These are phyloP conservation scores for Rhizomys pruinosus DNA, from an alignment of 2,113 vertebrate species.

Conservation along the genomic window DNA sequence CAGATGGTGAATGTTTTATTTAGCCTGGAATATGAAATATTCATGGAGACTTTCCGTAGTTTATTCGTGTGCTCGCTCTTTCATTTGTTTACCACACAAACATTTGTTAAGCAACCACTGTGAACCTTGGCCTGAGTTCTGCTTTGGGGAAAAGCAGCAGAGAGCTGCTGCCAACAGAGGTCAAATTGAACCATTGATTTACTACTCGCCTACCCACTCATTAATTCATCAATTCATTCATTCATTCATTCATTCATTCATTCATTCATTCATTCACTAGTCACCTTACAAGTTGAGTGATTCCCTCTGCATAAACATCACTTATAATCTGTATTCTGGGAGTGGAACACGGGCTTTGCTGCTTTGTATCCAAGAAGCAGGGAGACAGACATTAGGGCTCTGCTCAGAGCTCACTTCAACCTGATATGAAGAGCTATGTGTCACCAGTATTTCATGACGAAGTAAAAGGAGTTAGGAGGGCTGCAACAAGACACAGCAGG, in stretches of 20 bases:
- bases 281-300: not conserved
- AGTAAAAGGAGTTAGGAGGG: fast-evolving
- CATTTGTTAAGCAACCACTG: constrained; percentile 15
- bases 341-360: not conserved
- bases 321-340: not conserved
- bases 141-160: not conserved
- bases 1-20: constrained; percentile 81
- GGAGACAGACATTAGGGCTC: fast-evolving
- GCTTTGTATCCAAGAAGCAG: not conserved
- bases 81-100: constrained; percentile 59
- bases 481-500: fast-evolving
- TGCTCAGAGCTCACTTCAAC: not conserved
- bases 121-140: not conserved
- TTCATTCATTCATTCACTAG: not conserved
- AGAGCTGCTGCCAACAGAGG: not conserved
- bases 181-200: not conserved
- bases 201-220: too few relatives aligned
- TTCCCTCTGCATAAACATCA: too few relatives aligned
- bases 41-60: not conserved
- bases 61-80: constrained; percentile 26
- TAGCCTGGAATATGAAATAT: constrained; percentile 71
- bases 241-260: not conserved
- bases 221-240: not conserved
- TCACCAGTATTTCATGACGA: not conserved
- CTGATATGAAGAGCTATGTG: not conserved